These are phyloP conservation scores for Troides aeacus DNA, from an alignment of 2,888 invertebrate species.

Conservation along the genomic window DNA sequence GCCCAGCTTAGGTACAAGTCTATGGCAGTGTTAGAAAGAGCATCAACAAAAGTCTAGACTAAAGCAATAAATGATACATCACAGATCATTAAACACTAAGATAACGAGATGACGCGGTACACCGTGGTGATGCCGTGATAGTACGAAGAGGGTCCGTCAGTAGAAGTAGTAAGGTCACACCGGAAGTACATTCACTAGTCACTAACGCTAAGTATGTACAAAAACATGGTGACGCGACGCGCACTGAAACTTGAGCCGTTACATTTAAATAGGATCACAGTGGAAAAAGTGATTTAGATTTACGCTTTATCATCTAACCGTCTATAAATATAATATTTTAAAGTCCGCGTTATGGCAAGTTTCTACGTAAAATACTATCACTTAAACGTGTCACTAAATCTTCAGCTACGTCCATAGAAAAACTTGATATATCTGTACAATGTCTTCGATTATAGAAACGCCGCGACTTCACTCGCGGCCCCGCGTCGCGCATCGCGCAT, in stretches of 20 bases:
- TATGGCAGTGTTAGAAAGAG: constrained; percentile 45
- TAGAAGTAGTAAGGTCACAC: constrained; percentile 73
- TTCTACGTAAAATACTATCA: constrained; percentile 73
- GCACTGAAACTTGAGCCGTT: constrained; percentile 74
- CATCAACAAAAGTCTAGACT: constrained; percentile 43
- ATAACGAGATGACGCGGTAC: constrained; percentile 51
- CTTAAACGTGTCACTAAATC: constrained; percentile 61
- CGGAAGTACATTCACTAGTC: constrained; percentile 63
- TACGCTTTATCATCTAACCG: constrained; percentile 57
- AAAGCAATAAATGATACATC: constrained; percentile 64
- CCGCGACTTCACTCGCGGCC: constrained; percentile 13
- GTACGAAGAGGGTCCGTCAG: constrained; percentile 45
- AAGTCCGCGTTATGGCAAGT: constrained; percentile 78
- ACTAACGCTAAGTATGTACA: constrained; percentile 71
- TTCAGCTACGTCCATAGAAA: constrained; percentile 75
- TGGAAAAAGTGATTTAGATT: constrained; percentile 77
- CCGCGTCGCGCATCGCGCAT: neutral
- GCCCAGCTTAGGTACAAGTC: constrained; percentile 30
- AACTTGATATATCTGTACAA: constrained; percentile 73
- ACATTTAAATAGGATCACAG: constrained; percentile 79
- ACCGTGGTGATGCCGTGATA: constrained; percentile 54
- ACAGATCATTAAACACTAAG: constrained; percentile 69
- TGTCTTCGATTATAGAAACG: constrained; percentile 36
- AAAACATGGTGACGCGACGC: constrained; percentile 49
- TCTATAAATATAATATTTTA: constrained; percentile 56